Evolutionary conservation across 2,113 vertebrate species (phyloP).

Genomic region (Tachuris rubrigastra): DNA sequence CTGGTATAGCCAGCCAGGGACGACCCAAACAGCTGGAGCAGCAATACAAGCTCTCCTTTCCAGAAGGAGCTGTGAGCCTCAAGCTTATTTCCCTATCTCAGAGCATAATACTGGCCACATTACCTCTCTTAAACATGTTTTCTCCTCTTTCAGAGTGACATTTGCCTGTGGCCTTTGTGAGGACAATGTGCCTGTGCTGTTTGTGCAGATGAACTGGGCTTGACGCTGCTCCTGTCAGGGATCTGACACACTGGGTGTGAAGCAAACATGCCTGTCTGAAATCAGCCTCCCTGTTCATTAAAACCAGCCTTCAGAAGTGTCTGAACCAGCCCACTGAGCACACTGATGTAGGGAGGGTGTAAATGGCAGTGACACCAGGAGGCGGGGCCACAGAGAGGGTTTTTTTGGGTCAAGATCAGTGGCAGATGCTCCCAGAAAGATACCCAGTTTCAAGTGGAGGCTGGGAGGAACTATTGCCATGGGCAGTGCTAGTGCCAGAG

Average conservation of each 20-base stretch:
- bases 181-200: background rate
- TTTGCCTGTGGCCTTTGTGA: background rate
- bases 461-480: background rate
- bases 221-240: background rate
- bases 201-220: background rate
- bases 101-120: background rate
- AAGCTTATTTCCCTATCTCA: background rate
- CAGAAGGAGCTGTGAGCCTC: background rate
- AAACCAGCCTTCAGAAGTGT: background rate
- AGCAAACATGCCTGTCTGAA: background rate
- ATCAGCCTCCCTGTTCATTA: background rate
- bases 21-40: background rate
- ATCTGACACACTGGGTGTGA: background rate
- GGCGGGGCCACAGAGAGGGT: background rate
- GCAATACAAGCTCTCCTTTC: background rate
- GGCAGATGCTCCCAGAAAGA: background rate
- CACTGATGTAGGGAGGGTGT: background rate
- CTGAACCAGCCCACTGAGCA: background rate
- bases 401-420: background rate
- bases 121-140: background rate
- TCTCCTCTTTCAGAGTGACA: background rate
- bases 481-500: background rate
- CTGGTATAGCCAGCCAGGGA: fast-evolving
- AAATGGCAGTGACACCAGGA: background rate
- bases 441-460: background rate